Base-by-base conservation (phyloP, 2,113 vertebrate genomes). In the Oncorhynchus nerka region DNA sequence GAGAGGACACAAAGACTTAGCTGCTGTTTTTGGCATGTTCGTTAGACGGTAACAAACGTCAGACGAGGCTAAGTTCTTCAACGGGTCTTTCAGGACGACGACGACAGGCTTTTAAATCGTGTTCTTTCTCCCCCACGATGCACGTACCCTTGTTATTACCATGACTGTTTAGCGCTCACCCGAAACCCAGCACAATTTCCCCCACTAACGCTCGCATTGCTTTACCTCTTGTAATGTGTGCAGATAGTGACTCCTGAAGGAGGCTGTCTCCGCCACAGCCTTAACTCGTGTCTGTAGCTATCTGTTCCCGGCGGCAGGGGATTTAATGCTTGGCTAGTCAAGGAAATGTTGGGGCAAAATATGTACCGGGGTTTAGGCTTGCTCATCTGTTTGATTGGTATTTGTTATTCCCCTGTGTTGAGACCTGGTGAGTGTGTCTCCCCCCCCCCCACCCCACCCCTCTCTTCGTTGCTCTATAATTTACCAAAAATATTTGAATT, bases 301-400 rank as follows among this genome's bases (percentile, higher is more conserved):
- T 78, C 84, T 75, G 70, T 70, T 59, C 15, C 19, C 62, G 64
- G 75, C 48, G 55, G 28, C 70, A 32, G 20, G 64, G 80, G 80
- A 84, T 83, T 85, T 84, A 70, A 86, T 79, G 83, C 68, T 77
- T 61, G 78, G 76, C 75, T 85, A 77, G 76, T 70, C 75, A 83
- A 79, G 75, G 75, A 68, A 85, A 83, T 75, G 80, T 85, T 67
- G 32, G 81, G 76, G 45, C 77, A 83, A 77, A 84, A 84, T 84
- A 84, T 79, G 80, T 82, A 79, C 85, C 67, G 70, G 39, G 70
- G 83, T 81, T 75, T 79, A 74, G 49, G 64, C 72, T 68, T 76
- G 75, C 80, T 85, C 80, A 75, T 81, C 79, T 87, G 83, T 80
- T 88, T 81, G 81, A 85, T 83, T 83, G 77, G 48, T 87, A 79